Evolutionary conservation across 2,113 vertebrate species (phyloP).

Genomic region (Phocoena phocoena): DNA sequence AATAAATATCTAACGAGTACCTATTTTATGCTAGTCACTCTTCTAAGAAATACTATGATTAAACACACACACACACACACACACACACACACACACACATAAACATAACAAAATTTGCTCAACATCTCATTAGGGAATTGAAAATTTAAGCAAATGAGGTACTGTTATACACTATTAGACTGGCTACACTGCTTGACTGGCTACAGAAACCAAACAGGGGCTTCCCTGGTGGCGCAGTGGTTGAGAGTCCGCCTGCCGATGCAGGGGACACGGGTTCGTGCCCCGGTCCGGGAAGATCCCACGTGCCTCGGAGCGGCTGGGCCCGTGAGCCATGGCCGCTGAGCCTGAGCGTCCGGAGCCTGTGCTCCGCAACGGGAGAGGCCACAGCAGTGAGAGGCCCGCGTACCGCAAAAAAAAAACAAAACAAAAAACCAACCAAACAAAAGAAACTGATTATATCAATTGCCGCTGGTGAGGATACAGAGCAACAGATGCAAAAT

Average conservation of each 20-base stretch:
- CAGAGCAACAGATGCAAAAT: background rate
- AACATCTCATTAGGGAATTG: background rate
- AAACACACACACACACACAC: background rate
- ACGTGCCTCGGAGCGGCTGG: too few species aligned
- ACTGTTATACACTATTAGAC: background rate
- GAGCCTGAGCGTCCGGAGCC: too few species aligned
- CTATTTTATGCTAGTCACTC: background rate
- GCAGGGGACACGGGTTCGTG: too few species aligned
- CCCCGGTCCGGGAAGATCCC: too few species aligned
- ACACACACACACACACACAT: background rate
- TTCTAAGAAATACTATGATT: background rate
- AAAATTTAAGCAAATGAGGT: background rate
- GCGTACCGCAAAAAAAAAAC: too few species aligned
- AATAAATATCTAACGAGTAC: background rate
- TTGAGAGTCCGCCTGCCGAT: too few species aligned
- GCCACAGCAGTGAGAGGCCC: too few species aligned
- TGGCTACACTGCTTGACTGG: background rate
- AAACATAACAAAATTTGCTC: background rate
- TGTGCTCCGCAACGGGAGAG: too few species aligned
- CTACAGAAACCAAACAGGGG: background rate
- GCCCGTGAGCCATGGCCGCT: too few species aligned
- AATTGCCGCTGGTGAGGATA: background rate
- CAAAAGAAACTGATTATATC: background rate
- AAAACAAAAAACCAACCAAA: too few species aligned
- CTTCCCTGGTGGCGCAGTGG: too few species aligned